phyloP scores from a whole-genome alignment of 2,888 invertebrate genomes.

The Nephrotoma guestfalica region DNA sequence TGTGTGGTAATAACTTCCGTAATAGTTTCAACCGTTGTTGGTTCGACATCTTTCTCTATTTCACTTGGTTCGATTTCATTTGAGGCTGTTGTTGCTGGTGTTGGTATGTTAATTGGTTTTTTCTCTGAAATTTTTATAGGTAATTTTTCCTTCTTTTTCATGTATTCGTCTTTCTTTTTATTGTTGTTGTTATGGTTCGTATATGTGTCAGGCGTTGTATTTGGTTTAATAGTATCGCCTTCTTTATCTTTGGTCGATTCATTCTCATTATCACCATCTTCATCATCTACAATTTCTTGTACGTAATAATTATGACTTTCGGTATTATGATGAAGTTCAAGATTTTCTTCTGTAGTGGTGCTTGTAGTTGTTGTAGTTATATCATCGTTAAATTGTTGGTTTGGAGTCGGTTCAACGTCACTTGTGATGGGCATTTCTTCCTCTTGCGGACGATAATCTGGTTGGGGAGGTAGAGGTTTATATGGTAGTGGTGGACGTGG shows the following conservation, averaged over 20 bases:
- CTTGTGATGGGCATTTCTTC: slow-evolving; percentile 32
- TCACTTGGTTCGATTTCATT: slow-evolving; percentile 12
- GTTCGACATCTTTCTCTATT: slow-evolving; percentile 16
- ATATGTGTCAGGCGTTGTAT: slow-evolving; percentile 8
- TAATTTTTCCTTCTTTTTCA: slow-evolving; percentile 22
- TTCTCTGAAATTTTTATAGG: slow-evolving; percentile 29
- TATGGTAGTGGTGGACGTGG: slow-evolving; percentile 46
- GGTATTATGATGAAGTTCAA: slow-evolving; percentile 15
- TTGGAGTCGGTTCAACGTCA: not conserved
- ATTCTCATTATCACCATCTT: slow-evolving; percentile 16
- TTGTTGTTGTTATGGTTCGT: slow-evolving; percentile 7
- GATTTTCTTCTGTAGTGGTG: slow-evolving; percentile 27
- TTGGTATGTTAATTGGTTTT: slow-evolving; percentile 15
- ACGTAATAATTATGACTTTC: not conserved
- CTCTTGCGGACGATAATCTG: slow-evolving; percentile 26
- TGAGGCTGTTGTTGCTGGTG: slow-evolving; percentile 27
- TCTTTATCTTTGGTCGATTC: not conserved
- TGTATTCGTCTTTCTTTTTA: slow-evolving; percentile 25
- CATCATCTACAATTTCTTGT: slow-evolving; percentile 6
- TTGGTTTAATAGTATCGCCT: slow-evolving; percentile 10
- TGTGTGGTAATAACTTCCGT: slow-evolving; percentile 22
- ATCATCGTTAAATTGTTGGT: not conserved
- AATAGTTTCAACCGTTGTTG: slow-evolving; percentile 23
- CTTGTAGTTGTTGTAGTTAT: slow-evolving; percentile 25
- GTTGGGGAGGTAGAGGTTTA: slow-evolving; percentile 42